Conservation (phyloP, 2,888 invertebrate species). For the Lymantria dispar region DNA sequence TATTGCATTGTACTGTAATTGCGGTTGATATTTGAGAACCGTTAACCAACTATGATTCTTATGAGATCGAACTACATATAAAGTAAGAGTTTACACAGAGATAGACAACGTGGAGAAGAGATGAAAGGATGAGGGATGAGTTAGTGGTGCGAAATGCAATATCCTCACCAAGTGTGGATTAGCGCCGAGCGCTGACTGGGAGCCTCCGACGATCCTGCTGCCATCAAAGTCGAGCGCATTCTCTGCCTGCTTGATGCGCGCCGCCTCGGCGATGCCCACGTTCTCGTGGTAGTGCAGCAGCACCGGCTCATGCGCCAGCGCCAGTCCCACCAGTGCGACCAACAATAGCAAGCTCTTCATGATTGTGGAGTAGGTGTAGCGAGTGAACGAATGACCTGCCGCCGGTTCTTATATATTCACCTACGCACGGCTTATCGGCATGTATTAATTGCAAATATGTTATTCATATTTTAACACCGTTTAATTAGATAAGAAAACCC, state of each 20-base stretch:
- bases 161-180: conserved; percentile 2
- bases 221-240: conserved; percentile 26
- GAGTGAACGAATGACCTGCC: neutral
- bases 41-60: neutral
- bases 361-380: neutral
- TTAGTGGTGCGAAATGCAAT: too few species aligned
- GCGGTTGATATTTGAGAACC: neutral
- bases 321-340: conserved; percentile 5
- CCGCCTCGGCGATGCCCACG: conserved; percentile 29
- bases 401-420: neutral
- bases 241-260: conserved; percentile 28
- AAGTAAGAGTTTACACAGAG: neutral
- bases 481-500: too few species aligned
- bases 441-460: neutral
- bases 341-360: conserved; percentile 16
- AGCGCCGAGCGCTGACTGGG: conserved; percentile 19
- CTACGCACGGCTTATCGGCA: neutral
- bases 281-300: conserved; percentile 29
- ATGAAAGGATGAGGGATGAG: too few species aligned
- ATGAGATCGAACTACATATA: neutral
- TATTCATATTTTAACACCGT: too few species aligned
- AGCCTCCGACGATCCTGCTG: conserved; percentile 22
- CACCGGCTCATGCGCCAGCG: conserved; percentile 10
- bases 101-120: neutral
- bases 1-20: neutral